phyloP scores from a whole-genome alignment of 2,113 vertebrate genomes.

The Spermophilus dauricus region DNA sequence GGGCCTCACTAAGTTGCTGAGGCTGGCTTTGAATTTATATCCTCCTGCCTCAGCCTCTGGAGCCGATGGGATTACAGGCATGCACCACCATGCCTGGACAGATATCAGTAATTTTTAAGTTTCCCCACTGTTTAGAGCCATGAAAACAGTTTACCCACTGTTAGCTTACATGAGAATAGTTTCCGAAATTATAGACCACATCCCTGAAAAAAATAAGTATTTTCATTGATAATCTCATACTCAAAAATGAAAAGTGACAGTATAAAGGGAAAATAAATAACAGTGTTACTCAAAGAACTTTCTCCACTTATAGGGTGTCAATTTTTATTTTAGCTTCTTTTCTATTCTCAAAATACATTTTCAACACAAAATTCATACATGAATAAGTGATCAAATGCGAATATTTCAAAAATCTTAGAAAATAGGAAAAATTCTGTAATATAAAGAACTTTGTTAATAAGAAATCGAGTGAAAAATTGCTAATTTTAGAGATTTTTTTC shows the following conservation, averaged over 20 bases:
- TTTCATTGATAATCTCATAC: not conserved
- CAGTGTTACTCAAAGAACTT: not conserved
- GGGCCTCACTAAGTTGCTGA: too few relatives aligned
- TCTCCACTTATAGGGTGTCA: not conserved
- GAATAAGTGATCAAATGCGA: not conserved
- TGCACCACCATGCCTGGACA: too few relatives aligned
- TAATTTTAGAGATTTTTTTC: not conserved
- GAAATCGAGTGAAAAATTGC: not conserved
- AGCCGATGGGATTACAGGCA: too few relatives aligned
- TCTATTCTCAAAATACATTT: constrained; percentile 3
- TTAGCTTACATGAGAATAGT: not conserved
- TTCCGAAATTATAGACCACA: not conserved
- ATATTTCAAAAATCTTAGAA: not conserved
- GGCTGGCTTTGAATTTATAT: too few relatives aligned
- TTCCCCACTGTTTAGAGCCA: not conserved
- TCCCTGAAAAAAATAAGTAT: not conserved
- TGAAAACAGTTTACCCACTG: not conserved
- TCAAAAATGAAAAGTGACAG: not conserved
- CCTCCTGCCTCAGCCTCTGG: too few relatives aligned
- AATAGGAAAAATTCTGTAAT: not conserved
- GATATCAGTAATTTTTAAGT: not conserved
- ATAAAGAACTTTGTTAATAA: not conserved
- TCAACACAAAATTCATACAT: constrained; percentile 11
- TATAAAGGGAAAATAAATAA: not conserved
- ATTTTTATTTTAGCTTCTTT: not conserved